Evolutionary conservation across 1,140 invertebrate genomes (phyloP).

Genomic region (Drosophila tristis): DNA sequence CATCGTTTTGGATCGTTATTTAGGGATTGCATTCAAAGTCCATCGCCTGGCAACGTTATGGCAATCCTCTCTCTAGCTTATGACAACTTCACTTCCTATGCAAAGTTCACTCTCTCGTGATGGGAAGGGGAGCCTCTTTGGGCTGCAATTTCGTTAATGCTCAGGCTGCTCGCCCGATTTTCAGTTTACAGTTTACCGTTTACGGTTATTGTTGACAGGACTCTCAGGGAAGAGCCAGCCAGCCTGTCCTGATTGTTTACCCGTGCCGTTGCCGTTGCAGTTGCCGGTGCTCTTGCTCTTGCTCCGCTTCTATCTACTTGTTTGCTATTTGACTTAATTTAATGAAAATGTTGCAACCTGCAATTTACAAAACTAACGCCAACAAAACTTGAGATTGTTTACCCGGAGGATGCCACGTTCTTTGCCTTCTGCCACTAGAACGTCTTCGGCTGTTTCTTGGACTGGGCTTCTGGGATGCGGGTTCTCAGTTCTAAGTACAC

Average conservation of each 20-base stretch:
- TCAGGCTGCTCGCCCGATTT: slow-evolving; percentile 32
- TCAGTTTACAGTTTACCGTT: slow-evolving; percentile 43
- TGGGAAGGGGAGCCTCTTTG: neutral
- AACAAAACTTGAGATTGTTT: slow-evolving; percentile 75
- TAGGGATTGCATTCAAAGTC: slow-evolving; percentile 21
- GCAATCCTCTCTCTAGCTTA: slow-evolving; percentile 14
- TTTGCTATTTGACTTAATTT: slow-evolving; percentile 80
- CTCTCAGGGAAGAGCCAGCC: slow-evolving; percentile 34
- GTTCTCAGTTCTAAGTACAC: slow-evolving; percentile 66
- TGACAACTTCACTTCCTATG: slow-evolving; percentile 10
- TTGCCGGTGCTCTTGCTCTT: no score
- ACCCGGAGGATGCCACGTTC: slow-evolving; percentile 25
- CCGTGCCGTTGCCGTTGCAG: neutral
- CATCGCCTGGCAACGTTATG: slow-evolving; percentile 31
- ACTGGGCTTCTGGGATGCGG: slow-evolving; percentile 52
- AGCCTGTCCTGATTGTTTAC: slow-evolving; percentile 53
- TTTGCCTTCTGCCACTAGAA: slow-evolving; percentile 4
- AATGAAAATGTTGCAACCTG: slow-evolving; percentile 82
- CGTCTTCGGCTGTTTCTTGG: slow-evolving; percentile 24
- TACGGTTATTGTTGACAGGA: slow-evolving; percentile 53
- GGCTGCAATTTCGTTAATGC: slow-evolving; percentile 55
- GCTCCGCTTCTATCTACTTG: slow-evolving; percentile 37
- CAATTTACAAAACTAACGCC: slow-evolving; percentile 76
- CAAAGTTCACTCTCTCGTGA: neutral
- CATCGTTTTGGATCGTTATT: slow-evolving; percentile 25